These are phyloP conservation scores for Scomber scombrus DNA, from an alignment of 2,113 vertebrate genomes.

Conservation along the genomic window DNA sequence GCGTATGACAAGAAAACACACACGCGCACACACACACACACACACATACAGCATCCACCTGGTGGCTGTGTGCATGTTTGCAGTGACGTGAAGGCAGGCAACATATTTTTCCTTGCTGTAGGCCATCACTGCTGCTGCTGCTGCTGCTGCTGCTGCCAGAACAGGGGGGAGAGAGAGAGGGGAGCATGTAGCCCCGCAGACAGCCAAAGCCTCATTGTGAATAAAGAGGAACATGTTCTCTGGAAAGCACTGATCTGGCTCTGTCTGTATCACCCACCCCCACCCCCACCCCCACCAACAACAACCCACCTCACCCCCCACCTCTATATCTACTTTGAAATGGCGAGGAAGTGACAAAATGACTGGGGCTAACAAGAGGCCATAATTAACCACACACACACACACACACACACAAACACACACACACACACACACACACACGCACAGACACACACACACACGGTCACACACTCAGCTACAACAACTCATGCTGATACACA, in stretches of 20 bases:
- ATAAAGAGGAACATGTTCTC: conserved; percentile 64
- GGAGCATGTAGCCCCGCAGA: conserved; percentile 47
- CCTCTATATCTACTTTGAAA: conserved; percentile 74
- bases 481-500: conserved; percentile 34
- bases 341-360: conserved; percentile 76
- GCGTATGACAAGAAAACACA: not conserved
- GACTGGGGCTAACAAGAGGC: conserved; percentile 80
- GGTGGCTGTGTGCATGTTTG: conserved; percentile 57
- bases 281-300: not conserved
- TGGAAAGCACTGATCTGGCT: conserved; percentile 71
- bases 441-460: not conserved
- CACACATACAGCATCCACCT: conserved; percentile 51
- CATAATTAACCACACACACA: conserved; percentile 80
- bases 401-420: conserved; percentile 20
- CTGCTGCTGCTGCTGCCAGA: conserved; percentile 54
- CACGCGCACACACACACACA: conserved; percentile 8
- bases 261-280: conserved; percentile 28
- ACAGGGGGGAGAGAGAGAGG: not conserved
- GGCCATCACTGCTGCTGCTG: conserved; percentile 45
- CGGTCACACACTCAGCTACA: not conserved
- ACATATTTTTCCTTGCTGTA: conserved; percentile 54
- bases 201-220: conserved; percentile 62
- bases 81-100: conserved; percentile 36
- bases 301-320: conserved; percentile 7
- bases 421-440: not conserved